Evolutionary conservation across 2,888 invertebrate species (phyloP).

Genomic region (Chymomyza fuscimana): DNA sequence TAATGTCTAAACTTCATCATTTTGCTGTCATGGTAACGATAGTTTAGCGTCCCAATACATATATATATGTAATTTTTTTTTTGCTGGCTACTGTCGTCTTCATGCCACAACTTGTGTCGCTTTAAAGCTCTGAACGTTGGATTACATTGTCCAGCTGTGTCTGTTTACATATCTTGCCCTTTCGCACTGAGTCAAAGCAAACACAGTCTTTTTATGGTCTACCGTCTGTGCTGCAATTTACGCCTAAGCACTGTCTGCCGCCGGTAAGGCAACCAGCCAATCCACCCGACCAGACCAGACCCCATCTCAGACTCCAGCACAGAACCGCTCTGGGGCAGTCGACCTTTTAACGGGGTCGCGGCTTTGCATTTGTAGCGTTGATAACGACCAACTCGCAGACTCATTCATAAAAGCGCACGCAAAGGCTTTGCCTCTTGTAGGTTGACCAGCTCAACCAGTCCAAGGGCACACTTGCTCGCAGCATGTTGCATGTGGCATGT

Average conservation of each 20-base stretch:
- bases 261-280: slow-evolving; percentile 18
- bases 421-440: slow-evolving; percentile 21
- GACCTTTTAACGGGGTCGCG: slow-evolving; percentile 64
- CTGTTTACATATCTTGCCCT: slow-evolving; percentile 68
- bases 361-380: slow-evolving; percentile 64
- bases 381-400: slow-evolving; percentile 16
- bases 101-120: slow-evolving; percentile 14
- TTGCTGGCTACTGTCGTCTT: background rate
- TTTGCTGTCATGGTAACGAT: background rate
- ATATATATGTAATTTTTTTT: background rate
- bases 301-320: slow-evolving; percentile 9
- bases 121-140: slow-evolving; percentile 17
- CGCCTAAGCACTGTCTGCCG: slow-evolving; percentile 44
- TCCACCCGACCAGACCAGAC: slow-evolving; percentile 16
- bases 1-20: background rate
- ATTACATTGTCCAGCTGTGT: slow-evolving; percentile 58
- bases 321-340: slow-evolving; percentile 17
- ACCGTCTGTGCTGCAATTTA: slow-evolving; percentile 53
- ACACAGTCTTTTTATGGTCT: slow-evolving; percentile 32
- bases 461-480: slow-evolving; percentile 40
- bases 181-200: slow-evolving; percentile 39
- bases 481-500: slow-evolving; percentile 34
- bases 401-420: slow-evolving; percentile 72
- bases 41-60: background rate
- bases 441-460: slow-evolving; percentile 22